Conservation (phyloP, 2,797 vertebrate species). For the Eurystomus glaucurus region DNA sequence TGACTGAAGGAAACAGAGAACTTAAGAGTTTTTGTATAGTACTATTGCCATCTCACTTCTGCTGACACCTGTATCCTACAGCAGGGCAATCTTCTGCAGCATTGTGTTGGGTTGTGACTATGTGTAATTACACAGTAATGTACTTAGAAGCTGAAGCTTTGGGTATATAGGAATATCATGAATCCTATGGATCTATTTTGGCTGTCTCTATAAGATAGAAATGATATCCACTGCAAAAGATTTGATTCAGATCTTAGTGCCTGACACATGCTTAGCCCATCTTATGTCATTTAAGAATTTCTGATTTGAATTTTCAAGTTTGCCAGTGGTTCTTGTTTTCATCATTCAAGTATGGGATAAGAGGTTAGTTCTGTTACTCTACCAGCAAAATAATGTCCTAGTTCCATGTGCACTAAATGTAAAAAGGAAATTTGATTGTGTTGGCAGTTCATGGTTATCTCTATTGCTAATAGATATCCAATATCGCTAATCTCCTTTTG, state of each 20-base stretch:
- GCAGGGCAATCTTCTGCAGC: background rate
- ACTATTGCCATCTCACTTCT: background rate
- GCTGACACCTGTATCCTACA: background rate
- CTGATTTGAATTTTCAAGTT: background rate
- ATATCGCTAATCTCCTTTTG: background rate
- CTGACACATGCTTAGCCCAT: background rate
- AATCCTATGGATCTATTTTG: background rate
- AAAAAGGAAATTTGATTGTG: background rate
- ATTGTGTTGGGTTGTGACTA: background rate
- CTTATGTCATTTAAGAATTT: background rate
- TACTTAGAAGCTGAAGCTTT: background rate
- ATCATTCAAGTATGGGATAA: background rate
- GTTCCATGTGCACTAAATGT: background rate
- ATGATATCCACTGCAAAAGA: background rate
- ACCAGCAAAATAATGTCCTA: background rate
- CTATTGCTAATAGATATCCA: too few relatives aligned
- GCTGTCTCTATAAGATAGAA: background rate
- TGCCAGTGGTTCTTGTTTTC: background rate
- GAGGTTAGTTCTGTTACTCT: background rate
- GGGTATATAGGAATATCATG: background rate
- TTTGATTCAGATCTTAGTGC: background rate
- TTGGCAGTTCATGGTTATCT: background rate
- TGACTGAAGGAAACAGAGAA: background rate
- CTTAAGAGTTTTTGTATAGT: background rate
- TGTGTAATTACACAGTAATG: background rate